Base-by-base conservation (phyloP, 2,888 invertebrate species). In the Hydrotaea diabolus region DNA sequence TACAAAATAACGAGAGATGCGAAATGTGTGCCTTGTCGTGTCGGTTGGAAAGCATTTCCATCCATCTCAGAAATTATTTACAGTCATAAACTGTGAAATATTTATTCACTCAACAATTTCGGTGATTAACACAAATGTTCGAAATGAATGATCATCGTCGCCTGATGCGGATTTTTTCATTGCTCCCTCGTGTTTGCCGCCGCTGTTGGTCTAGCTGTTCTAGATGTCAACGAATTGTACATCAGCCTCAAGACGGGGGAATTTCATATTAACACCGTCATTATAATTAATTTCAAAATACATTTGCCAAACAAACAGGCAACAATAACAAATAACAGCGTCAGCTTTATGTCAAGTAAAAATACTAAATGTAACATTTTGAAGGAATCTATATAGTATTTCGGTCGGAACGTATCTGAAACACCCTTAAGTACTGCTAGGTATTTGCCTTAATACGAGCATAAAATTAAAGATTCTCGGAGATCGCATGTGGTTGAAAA, bases 211-310 rank as follows among this genome's bases (percentile, higher is more conserved):
- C n/a, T n/a, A n/a, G n/a, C n/a, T n/a, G n/a, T n/a, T n/a, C n/a
- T n/a, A n/a, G 21, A 69, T 69, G 43, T 69, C 69, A 15, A 15
- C 23, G 43, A 43, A 59, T 19, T 59, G 59, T 66, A 64, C 31
- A 62, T 17, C 17, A 36, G 17, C 43, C 0, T 13, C 21, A 43
- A 46, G 23, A 17, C 36, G 19, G 46, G n/a, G 66, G 43, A 39
- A 72, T 55, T 72, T 64, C 31, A 43, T 43, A 83, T 71, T 80
- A 83, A 76, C 53, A 66, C 55, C 17, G 46, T 80, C 78, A 71
- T 83, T 80, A 83, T 77, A 77, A 80, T 78, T 81, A 75, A 78
- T 78, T 78, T 64, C 55, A 11, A 64, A 80, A 80, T 46, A 74
- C 0, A 75, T 64, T 69, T 75, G 64, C 21, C 49, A 46, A 77